These are phyloP conservation scores for Acanthurus lineatus DNA, from an alignment of 2,797 vertebrate species.

Conservation along the genomic window DNA sequence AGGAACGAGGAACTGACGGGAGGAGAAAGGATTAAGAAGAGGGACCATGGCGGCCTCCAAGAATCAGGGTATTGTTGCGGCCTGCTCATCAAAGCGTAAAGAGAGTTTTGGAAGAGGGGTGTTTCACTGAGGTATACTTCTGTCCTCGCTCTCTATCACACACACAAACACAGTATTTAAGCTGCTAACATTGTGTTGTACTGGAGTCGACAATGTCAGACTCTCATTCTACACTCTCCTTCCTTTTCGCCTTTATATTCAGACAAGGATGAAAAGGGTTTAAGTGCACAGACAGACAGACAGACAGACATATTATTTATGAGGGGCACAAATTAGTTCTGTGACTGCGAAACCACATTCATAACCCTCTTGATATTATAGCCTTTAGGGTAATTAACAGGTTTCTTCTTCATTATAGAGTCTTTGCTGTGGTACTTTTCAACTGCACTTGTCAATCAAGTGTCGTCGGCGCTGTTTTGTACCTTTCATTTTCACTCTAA, in stretches of 20 bases:
- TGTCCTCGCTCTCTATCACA: constrained; percentile 26
- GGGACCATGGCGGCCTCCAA: constrained; percentile 54
- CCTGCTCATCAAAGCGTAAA: constrained; percentile 77
- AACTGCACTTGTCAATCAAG: background rate
- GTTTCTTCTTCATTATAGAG: background rate
- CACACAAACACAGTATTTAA: background rate
- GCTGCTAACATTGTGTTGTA: constrained; percentile 7
- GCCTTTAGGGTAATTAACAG: background rate
- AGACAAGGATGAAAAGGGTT: background rate
- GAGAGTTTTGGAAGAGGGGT: constrained; percentile 53
- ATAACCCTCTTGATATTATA: constrained; percentile 7
- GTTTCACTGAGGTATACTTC: constrained; percentile 34
- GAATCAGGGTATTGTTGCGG: constrained; percentile 78
- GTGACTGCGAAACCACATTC: background rate
- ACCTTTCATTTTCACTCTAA: background rate
- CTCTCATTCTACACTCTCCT: constrained; percentile 3
- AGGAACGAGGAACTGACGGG: constrained; percentile 45
- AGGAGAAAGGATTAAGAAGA: constrained; percentile 73
- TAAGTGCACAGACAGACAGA: background rate
- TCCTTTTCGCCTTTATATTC: background rate
- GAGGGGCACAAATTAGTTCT: background rate
- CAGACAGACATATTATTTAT: constrained; percentile 4
- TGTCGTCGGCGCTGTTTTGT: background rate
- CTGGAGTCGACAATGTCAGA: constrained; percentile 18
- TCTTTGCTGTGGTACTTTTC: background rate